Conservation (phyloP, 1,140 invertebrate species). For the Temnothorax nylanderi region DNA sequence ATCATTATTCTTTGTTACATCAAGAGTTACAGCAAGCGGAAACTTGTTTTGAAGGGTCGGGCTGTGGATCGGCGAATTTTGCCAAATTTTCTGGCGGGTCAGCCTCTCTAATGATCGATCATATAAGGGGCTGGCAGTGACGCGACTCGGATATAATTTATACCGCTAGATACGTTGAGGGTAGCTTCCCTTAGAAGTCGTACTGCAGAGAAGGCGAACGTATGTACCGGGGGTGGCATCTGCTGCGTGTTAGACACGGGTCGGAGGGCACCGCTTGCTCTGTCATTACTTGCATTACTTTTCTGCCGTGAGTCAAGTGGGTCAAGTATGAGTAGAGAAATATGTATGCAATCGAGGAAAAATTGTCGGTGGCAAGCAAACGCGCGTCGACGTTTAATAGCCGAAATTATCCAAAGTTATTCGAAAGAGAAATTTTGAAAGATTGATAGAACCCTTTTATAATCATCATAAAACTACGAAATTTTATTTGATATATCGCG, state of each 20-base stretch:
- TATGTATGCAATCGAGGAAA: slow-evolving; percentile 59
- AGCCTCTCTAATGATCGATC: slow-evolving; percentile 85
- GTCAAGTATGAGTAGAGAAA: slow-evolving; percentile 76
- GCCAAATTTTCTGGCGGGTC: slow-evolving; percentile 84
- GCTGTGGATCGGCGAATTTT: slow-evolving; percentile 72
- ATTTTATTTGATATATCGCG: not conserved
- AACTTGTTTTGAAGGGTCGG: slow-evolving; percentile 34
- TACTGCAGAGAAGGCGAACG: slow-evolving; percentile 17
- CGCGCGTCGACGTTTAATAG: not conserved
- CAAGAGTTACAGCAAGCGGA: slow-evolving; percentile 1
- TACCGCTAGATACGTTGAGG: slow-evolving; percentile 83
- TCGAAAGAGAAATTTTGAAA: not conserved
- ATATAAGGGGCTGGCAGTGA: slow-evolving; percentile 84
- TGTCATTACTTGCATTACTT: slow-evolving; percentile 80
- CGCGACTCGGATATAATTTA: slow-evolving; percentile 85
- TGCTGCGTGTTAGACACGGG: slow-evolving; percentile 85
- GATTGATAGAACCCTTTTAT: not conserved
- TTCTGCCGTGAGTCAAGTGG: slow-evolving; percentile 79
- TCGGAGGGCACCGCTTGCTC: slow-evolving; percentile 82
- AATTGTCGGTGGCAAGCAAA: slow-evolving; percentile 5
- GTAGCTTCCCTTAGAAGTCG: slow-evolving; percentile 80
- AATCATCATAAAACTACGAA: not conserved
- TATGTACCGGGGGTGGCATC: slow-evolving; percentile 82
- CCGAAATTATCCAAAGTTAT: slow-evolving; percentile 7
- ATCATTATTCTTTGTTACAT: slow-evolving; percentile 36